Evolutionary conservation across 2,888 invertebrate genomes (phyloP).

Genomic region (Malthinus flaveolus): DNA sequence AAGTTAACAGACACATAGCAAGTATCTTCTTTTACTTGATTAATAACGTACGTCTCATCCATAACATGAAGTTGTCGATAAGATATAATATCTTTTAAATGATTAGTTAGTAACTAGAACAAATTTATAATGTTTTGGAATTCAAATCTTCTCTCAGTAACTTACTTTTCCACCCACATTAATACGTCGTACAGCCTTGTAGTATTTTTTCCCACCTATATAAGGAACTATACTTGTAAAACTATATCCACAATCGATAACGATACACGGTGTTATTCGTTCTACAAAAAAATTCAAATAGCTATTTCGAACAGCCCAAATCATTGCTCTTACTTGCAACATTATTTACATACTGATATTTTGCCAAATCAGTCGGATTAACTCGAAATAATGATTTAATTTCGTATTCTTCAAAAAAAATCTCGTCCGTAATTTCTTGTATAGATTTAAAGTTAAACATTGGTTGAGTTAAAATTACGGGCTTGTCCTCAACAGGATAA

Average conservation of each 20-base stretch:
- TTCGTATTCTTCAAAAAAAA: constrained; percentile 97
- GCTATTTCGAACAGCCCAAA: not conserved
- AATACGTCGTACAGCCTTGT: constrained; percentile 75
- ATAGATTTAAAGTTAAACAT: constrained; percentile 89
- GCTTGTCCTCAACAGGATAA: constrained; percentile 75
- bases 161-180: constrained; percentile 93
- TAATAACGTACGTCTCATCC: constrained; percentile 98
- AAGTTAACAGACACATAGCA: constrained; percentile 92
- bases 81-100: constrained; percentile 95
- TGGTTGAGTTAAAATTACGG: constrained; percentile 90
- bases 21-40: constrained; percentile 97
- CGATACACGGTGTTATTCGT: constrained; percentile 54
- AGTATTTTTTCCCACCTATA: constrained; percentile 65
- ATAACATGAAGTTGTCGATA: constrained; percentile 96
- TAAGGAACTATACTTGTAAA: constrained; percentile 95
- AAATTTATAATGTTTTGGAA: not conserved
- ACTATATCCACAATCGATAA: constrained; percentile 95
- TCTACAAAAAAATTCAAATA: not conserved
- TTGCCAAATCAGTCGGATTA: constrained; percentile 80
- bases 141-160: not conserved
- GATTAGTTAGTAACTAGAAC: constrained; percentile 76
- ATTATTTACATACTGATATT: constrained; percentile 63
- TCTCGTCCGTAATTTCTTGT: constrained; percentile 92
- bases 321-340: constrained; percentile 16
- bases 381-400: constrained; percentile 80